Evolutionary conservation across 2,113 vertebrate genomes (phyloP), one percentile per base, ranked within the genome.

Genomic region (Nothoprocta pentlandii): DNA sequence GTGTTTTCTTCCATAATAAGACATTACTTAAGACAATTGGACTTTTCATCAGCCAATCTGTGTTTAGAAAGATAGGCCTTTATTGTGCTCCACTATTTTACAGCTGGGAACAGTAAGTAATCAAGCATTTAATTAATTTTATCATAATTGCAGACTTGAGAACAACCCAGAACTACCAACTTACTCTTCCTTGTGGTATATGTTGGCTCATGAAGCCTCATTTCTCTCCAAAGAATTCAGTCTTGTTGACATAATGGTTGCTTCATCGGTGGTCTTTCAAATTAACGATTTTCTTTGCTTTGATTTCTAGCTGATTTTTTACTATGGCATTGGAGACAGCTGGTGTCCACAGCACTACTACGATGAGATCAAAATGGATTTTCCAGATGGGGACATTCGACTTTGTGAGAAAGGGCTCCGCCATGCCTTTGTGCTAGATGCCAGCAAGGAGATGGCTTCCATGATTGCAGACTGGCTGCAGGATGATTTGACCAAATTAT

Each of bases 301-400:
- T 97, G 46, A 54, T 85, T 98, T 98, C 59, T 86, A 99, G 99
- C 98, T 99, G 23, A 98, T 98, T 59, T 99, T 99, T 97, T 99
- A 99, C 91, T 99, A 99, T 25, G 99, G 99, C 41, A 95, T 97
- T 6, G 83, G 77, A 54, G 99, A 99, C 95, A 75, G 74, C 69
- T 99, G 99, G 99, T 99, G 99, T 80, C 99, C 99, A 5, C 95
- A 97, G 53, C 89, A 97, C 46, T 99, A 98, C 93, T 99, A 98
- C 10, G 97, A 99, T 22, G 98, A 99, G 90, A 98, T 99, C 80
- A 99, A 98, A 93, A 97, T 94, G 96, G 98, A 98, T 93, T 99
- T 99, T 92, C 99, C 99, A 0, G 96, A 96, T 0, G 99, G 98
- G 70, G 98, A 99, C 82, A 98, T 99, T 86, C 98, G 95, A 34